Percentiles rank a stretch among this genome's conserved stretches.
Evolutionary conservation across 2,888 invertebrate species (phyloP).

Genomic region (Paralinhomoeus sp.): DNA sequence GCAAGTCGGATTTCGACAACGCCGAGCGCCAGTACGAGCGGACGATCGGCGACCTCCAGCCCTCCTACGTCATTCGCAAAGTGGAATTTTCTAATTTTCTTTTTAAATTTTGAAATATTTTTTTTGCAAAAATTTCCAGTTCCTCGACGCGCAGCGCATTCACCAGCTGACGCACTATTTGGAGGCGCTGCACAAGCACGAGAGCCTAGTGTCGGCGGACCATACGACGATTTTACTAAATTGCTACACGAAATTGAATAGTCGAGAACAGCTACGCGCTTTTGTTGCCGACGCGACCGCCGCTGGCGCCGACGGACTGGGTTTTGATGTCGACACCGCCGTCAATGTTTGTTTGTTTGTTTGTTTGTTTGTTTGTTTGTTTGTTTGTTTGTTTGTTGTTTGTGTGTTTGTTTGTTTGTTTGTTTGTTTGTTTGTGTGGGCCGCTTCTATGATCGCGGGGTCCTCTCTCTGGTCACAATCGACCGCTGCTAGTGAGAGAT

Average conservation of each 20-base stretch:
- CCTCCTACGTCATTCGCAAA: slow-evolving; percentile 81
- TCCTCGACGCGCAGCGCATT: slow-evolving; percentile 71
- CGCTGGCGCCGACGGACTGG: too few species aligned
- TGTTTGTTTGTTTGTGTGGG: too few species aligned
- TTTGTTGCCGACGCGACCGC: too few species aligned
- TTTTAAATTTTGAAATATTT: too few species aligned
- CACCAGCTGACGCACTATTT: slow-evolving; percentile 68
- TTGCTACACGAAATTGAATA: slow-evolving; percentile 73
- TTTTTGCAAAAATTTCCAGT: slow-evolving; percentile 31
- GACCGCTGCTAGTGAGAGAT: too few species aligned
- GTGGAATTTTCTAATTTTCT: too few species aligned
- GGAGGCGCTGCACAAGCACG: slow-evolving; percentile 61
- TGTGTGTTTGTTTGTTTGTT: too few species aligned
- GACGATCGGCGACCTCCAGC: slow-evolving; percentile 80
- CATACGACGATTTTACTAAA: slow-evolving; percentile 68
- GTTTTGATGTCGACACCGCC: slow-evolving; percentile 62
- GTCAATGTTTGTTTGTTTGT: too few species aligned
- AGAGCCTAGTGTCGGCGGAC: slow-evolving; percentile 52
- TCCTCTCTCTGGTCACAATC: too few species aligned
- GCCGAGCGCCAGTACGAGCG: slow-evolving; percentile 83
- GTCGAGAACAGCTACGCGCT: slow-evolving; percentile 51
- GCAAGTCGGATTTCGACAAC: slow-evolving; percentile 48
- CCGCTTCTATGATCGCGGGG: too few species aligned
- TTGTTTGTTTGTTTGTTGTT: too few species aligned
- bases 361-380: too few species aligned